A percentile compares a stretch with the other conserved stretches of the same genome.
Conservation (phyloP, 2,888 invertebrate species). For the Polymixis lichenea region DNA sequence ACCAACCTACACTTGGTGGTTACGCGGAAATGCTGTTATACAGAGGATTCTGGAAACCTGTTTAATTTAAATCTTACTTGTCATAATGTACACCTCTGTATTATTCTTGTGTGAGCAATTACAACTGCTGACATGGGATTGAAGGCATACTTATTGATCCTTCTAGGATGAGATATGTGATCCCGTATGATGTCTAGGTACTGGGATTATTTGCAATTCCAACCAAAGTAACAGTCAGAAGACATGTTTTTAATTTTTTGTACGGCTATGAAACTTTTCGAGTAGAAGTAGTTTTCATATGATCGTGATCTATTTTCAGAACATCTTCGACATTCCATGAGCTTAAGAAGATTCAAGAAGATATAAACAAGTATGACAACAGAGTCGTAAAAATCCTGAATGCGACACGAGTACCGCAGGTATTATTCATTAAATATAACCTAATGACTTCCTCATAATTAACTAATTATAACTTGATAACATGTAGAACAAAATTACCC, state of each 20-base stretch:
- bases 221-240: not conserved
- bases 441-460: conserved; percentile 1
- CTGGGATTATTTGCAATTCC: conserved; percentile 1
- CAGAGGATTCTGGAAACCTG: conserved; percentile 4
- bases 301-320: conserved; percentile 78
- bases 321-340: conserved; percentile 90
- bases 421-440: conserved; percentile 58
- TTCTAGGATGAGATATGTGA: not conserved
- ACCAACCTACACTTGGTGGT: conserved; percentile 9
- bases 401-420: conserved; percentile 79
- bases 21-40: conserved; percentile 11
- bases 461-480: conserved; percentile 11
- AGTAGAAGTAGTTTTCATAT: not conserved
- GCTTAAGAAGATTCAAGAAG: conserved; percentile 89
- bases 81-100: not conserved
- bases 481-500: conserved; percentile 3
- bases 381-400: conserved; percentile 83
- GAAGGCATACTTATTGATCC: not conserved
- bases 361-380: conserved; percentile 84
- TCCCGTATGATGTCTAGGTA: not conserved
- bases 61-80: conserved; percentile 15
- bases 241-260: not conserved
- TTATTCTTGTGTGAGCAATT: not conserved
- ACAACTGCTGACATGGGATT: not conserved
- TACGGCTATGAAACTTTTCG: not conserved